Evolutionary conservation across 2,797 vertebrate genomes (phyloP).

Genomic region (Ara ararauna): DNA sequence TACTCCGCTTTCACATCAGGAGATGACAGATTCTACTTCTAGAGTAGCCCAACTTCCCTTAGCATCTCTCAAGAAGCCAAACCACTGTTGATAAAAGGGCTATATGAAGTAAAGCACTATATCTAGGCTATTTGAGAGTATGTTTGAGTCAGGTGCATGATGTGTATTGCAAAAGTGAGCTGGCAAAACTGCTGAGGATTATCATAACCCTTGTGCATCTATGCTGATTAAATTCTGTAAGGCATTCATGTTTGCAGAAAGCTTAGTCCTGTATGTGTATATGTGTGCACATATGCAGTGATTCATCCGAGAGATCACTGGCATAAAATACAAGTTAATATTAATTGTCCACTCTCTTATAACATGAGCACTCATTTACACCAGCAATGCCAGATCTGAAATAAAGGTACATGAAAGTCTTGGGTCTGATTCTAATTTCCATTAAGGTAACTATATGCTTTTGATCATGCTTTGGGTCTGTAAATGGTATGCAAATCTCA

Average conservation of each 20-base stretch:
- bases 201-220: not conserved
- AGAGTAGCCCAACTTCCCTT: not conserved
- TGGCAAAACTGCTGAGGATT: not conserved
- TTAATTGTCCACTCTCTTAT: not conserved
- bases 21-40: not conserved
- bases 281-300: not conserved
- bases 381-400: not conserved
- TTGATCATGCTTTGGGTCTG: not conserved
- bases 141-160: not conserved
- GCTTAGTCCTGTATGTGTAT: not conserved
- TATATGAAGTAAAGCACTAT: not conserved
- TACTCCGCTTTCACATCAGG: not conserved
- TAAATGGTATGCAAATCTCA: not conserved
- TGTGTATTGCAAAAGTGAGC: not conserved
- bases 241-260: not conserved
- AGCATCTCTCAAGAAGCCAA: not conserved
- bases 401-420: not conserved
- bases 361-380: not conserved
- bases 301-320: not conserved
- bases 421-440: not conserved
- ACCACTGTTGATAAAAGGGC: not conserved
- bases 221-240: not conserved
- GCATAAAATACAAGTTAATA: not conserved
- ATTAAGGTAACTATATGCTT: not conserved
- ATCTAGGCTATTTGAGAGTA: not conserved